A percentile compares a stretch with the other conserved stretches of the same genome.
These are phyloP conservation scores for Danionella cerebrum DNA, from an alignment of 2,113 vertebrate genomes.

Conservation along the genomic window DNA sequence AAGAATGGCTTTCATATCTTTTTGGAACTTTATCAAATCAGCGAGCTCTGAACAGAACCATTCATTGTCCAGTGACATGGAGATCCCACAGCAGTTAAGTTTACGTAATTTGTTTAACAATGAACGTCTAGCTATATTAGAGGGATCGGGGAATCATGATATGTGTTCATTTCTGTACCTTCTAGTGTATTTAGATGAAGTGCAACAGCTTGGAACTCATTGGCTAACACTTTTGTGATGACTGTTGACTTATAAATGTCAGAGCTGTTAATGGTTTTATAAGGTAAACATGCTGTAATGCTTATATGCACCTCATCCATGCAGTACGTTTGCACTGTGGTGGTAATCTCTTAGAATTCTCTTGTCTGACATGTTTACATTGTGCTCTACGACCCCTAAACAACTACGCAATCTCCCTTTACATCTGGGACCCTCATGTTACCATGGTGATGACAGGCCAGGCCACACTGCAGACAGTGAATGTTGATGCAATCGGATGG, in stretches of 20 bases:
- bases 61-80: neutral
- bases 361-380: slow-evolving; percentile 51
- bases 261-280: neutral
- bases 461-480: neutral
- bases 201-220: neutral
- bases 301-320: neutral
- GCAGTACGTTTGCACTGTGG: neutral
- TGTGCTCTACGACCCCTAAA: slow-evolving; percentile 53
- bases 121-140: neutral
- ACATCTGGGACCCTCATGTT: slow-evolving; percentile 20
- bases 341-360: slow-evolving; percentile 47
- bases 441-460: neutral
- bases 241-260: neutral
- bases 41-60: neutral
- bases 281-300: neutral
- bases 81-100: neutral
- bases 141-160: neutral
- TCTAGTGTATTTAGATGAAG: neutral
- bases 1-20: neutral
- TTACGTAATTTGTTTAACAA: neutral
- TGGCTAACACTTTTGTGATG: neutral
- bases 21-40: neutral
- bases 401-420: slow-evolving; percentile 47
- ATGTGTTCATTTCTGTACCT: neutral
- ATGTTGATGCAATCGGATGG: neutral